Evolutionary conservation across 1,140 invertebrate species (phyloP).

Genomic region (Drosophila elegans): DNA sequence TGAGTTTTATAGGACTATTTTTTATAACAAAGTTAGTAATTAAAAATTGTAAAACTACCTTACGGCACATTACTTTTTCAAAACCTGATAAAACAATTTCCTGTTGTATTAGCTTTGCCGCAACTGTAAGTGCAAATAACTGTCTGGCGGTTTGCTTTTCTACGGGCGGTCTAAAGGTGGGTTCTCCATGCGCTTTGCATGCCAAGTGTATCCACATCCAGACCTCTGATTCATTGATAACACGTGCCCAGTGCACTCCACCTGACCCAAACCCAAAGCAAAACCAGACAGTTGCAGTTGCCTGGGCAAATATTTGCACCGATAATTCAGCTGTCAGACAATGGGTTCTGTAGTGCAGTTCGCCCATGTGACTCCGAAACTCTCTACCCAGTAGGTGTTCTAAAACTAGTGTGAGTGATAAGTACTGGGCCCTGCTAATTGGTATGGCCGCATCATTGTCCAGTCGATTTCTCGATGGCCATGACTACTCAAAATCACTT

Average conservation of each 20-base stretch:
- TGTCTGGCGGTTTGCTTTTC: constrained; percentile 18
- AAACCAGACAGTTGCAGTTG: constrained; percentile 38
- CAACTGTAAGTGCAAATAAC: neutral
- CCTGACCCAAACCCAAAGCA: constrained; percentile 30
- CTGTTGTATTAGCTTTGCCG: neutral
- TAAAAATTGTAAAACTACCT: no score
- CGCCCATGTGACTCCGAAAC: constrained; percentile 35
- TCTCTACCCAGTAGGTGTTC: neutral
- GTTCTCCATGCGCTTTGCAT: constrained; percentile 44
- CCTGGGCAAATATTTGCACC: constrained; percentile 57
- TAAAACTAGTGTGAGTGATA: constrained; percentile 27
- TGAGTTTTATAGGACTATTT: no score
- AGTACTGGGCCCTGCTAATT: constrained; percentile 23
- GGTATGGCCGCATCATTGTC: constrained; percentile 33
- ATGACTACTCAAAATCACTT: constrained; percentile 30
- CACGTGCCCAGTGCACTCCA: constrained; percentile 56
- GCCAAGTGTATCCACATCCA: constrained; percentile 56
- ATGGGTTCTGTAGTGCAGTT: constrained; percentile 29
- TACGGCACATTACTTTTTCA: no score
- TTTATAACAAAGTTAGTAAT: no score
- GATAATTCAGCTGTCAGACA: constrained; percentile 45
- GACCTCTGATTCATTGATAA: constrained; percentile 60
- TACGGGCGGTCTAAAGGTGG: constrained; percentile 26
- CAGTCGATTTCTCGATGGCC: constrained; percentile 5
- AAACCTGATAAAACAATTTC: constrained; percentile 3